Evolutionary conservation across 2,113 vertebrate genomes (phyloP).

Genomic region (Triplophysa tibetana): DNA sequence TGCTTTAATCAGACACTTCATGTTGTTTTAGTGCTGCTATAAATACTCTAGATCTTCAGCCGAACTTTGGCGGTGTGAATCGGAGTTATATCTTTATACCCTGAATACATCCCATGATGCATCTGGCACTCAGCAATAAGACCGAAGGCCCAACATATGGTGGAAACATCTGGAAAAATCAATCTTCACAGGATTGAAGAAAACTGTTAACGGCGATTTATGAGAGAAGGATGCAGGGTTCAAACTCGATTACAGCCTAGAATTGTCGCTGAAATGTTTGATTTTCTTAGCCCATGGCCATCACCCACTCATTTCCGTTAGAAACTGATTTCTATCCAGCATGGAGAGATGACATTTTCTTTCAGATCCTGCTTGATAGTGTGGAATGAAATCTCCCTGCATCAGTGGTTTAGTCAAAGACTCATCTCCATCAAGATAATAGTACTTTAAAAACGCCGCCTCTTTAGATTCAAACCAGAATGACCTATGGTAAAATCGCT

Average conservation of each 20-base stretch:
- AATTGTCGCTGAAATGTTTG: constrained; percentile 18
- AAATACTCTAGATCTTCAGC: constrained; percentile 19
- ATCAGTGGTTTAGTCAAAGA: constrained; percentile 39
- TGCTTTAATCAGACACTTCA: neutral
- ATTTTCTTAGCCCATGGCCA: constrained; percentile 28
- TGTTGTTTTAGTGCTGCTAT: neutral
- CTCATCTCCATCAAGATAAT: constrained; percentile 55
- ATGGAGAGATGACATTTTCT: constrained; percentile 45
- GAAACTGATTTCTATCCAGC: constrained; percentile 39
- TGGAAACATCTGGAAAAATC: constrained; percentile 54
- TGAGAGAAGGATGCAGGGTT: constrained; percentile 31
- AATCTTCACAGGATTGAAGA: constrained; percentile 39
- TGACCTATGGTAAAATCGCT: constrained; percentile 39
- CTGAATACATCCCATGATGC: constrained; percentile 18
- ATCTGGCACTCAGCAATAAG: constrained; percentile 16
- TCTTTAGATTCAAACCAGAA: constrained; percentile 40
- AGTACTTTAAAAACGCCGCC: constrained; percentile 28
- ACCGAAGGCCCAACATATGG: constrained; percentile 45
- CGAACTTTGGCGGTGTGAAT: constrained; percentile 16
- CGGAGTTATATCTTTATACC: constrained; percentile 30
- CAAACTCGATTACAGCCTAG: constrained; percentile 20
- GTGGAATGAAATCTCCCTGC: constrained; percentile 45
- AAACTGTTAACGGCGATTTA: constrained; percentile 19
- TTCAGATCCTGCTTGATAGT: constrained; percentile 47
- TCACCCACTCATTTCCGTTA: neutral